Base-by-base conservation (phyloP, 2,888 invertebrate species). In the Terebella lapidaria region DNA sequence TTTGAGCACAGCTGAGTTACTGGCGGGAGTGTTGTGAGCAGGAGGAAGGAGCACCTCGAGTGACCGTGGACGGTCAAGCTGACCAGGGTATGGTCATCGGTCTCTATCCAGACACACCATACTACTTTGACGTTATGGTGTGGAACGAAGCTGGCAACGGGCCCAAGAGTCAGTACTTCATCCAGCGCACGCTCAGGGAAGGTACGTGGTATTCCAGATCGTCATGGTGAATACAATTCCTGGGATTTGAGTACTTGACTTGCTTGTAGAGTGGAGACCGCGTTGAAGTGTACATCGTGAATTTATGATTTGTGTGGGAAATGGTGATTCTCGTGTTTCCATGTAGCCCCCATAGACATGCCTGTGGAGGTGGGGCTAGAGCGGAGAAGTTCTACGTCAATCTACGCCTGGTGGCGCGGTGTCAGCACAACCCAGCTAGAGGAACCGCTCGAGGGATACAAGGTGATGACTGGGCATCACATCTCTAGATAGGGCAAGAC, bases 91-190 rank as follows among this genome's bases (percentile, higher is more conserved):
- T 94, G 1, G 91, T 97, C 73, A 94, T 95, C 18, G 96, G 96
- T 69, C 83, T 97, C 54, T 88, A 91, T 72, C 93, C 94, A 0
- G 90, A 95, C 78, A 93, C 91, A 0, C 91, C 93, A 76, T 97
- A 96, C 81, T 89, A 85, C 73, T 92, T 95, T 0, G 72, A 92
- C 84, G 90, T 92, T 1, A 94, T 94, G 92, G 94, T 92, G 0
- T 95, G 92, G 75, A 96, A 95, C 83, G 87, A 91, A 0, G 95
- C 95, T 1, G 95, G 96, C 1, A 94, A 94, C 81, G 95, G 96
- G 2, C 93, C 94, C 0, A 94, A 95, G 78, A 94, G 94, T 82
- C 94, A 95, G 83, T 85, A 90, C 46, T 92, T 86, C 77, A 82
- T 90, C 65, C 87, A 78, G 59, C 70, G 74, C 52, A 82, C 82